Conservation (phyloP, 92 coral and sea anemone genomes). For the Palythoa grandiflora region DNA sequence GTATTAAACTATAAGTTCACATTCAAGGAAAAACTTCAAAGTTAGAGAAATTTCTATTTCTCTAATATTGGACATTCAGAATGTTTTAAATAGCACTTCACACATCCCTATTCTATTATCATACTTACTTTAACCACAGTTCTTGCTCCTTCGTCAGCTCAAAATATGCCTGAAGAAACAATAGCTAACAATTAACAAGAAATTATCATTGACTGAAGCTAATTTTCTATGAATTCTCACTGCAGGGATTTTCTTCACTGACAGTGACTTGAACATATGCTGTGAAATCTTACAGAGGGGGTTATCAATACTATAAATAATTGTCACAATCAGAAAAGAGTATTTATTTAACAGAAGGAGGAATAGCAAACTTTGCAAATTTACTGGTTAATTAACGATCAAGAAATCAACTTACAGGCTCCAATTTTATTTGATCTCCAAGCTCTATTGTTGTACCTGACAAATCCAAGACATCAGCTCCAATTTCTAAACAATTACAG, state of each 20-base stretch:
- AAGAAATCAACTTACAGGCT: slow-evolving; percentile 74
- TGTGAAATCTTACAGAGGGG: too few species aligned
- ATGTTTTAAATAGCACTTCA: too few species aligned
- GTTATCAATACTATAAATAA: too few species aligned
- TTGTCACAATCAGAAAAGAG: too few species aligned
- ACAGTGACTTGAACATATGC: too few species aligned
- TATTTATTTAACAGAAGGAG: too few species aligned
- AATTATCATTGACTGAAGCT: background rate
- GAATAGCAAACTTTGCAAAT: background rate
- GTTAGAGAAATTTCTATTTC: too few species aligned
- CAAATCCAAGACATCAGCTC: slow-evolving; percentile 95
- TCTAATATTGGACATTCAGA: too few species aligned
- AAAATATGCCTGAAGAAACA: slow-evolving; percentile 78
- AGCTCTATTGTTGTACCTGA: slow-evolving; percentile 88
- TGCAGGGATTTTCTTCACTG: too few species aligned
- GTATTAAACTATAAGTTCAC: too few species aligned
- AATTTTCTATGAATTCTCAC: too few species aligned
- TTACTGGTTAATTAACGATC: background rate
- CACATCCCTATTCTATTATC: background rate
- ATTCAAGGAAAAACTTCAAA: too few species aligned
- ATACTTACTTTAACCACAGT: slow-evolving; percentile 85
- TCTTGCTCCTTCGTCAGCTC: slow-evolving; percentile 84
- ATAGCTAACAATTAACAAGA: background rate
- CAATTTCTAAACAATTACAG: slow-evolving; percentile 74
- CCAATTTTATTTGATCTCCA: slow-evolving; percentile 82